Conservation (phyloP, 2,888 invertebrate genomes). For the Zaprionus lineosus region DNA sequence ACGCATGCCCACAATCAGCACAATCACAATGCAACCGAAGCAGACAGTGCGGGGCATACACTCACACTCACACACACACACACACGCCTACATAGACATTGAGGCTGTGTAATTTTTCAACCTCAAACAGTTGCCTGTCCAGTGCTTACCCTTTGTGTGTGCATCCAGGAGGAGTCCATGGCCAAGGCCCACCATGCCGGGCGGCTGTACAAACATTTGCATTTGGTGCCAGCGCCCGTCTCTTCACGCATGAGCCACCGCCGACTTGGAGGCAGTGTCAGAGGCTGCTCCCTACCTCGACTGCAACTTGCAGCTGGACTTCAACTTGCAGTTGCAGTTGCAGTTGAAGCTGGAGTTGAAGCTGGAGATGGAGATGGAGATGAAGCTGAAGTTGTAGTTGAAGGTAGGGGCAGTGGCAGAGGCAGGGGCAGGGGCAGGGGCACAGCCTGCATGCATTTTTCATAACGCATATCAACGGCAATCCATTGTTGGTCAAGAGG, state of each 20-base stretch:
- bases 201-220: conserved; percentile 61
- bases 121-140: conserved; percentile 59
- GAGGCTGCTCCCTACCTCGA: too few relatives aligned
- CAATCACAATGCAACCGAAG: conserved; percentile 30
- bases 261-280: not conserved
- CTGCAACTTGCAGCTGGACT: too few relatives aligned
- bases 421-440: not conserved
- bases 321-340: not conserved
- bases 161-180: conserved; percentile 20
- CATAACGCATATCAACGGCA: conserved; percentile 61
- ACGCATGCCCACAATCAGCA: conserved; percentile 57
- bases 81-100: not conserved
- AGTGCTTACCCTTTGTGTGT: conserved; percentile 66
- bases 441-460: conserved; percentile 51
- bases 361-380: not conserved
- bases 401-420: not conserved
- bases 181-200: conserved; percentile 46
- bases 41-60: conserved; percentile 21
- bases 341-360: not conserved
- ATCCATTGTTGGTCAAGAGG: conserved; percentile 61
- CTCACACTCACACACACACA: not conserved
- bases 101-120: conserved; percentile 53
- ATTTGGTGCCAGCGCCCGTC: conserved; percentile 36
- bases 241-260: conserved; percentile 54
- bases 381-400: not conserved